phyloP scores from a whole-genome alignment of 2,888 invertebrate genomes.

The Lampropteryx suffumata region DNA sequence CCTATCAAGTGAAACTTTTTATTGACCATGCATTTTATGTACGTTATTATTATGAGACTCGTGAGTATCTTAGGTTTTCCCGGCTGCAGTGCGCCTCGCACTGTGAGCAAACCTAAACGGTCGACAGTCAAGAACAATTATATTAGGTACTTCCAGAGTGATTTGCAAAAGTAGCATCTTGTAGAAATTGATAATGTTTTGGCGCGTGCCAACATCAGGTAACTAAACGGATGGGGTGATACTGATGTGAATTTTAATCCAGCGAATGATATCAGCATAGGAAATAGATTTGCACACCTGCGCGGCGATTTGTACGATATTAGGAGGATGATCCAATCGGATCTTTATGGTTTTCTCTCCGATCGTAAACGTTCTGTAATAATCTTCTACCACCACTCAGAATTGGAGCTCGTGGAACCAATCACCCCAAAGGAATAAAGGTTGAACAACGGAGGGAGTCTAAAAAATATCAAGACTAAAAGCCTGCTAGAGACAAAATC shows the following conservation, averaged over 20 bases:
- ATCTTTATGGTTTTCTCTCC: slow-evolving; percentile 5
- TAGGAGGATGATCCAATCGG: slow-evolving; percentile 12
- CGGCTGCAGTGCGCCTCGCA: not conserved
- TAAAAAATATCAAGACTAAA: no score
- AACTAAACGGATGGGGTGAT: slow-evolving; percentile 15
- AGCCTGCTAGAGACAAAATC: no score
- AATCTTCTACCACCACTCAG: no score
- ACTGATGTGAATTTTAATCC: slow-evolving; percentile 24
- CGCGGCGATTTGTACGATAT: slow-evolving; percentile 10
- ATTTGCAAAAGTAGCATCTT: slow-evolving; percentile 26
- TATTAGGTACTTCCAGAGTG: slow-evolving; percentile 25
- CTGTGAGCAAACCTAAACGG: slow-evolving; percentile 12
- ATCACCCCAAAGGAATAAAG: no score
- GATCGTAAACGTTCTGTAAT: no score
- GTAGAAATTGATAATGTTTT: slow-evolving; percentile 22
- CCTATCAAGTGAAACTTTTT: no score
- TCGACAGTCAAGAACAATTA: slow-evolving; percentile 28
- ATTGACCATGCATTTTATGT: no score
- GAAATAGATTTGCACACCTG: slow-evolving; percentile 21
- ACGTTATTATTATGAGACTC: no score
- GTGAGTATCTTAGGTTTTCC: no score
- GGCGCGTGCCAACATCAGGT: slow-evolving; percentile 26
- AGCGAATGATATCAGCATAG: slow-evolving; percentile 22
- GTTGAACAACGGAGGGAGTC: no score
- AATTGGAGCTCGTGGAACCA: no score